Conservation (phyloP, 2,888 invertebrate species). For the Eupithecia dodoneata region DNA sequence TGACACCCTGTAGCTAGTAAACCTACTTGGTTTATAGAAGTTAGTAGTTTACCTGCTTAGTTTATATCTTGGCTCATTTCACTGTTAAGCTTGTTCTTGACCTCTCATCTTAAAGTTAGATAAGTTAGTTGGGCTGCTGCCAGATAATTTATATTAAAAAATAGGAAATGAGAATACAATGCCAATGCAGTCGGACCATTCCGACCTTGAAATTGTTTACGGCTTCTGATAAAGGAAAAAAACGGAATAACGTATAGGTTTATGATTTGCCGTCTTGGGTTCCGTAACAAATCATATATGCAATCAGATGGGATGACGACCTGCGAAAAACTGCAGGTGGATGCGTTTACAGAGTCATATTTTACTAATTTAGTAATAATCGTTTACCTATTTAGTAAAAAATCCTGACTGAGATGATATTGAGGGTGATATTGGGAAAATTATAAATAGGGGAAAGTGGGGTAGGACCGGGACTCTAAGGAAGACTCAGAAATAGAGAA, state of each 20-base stretch:
- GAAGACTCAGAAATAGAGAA: too few species aligned
- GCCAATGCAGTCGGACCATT: constrained; percentile 21
- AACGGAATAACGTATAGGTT: not conserved
- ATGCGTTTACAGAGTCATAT: too few species aligned
- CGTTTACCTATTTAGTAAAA: too few species aligned
- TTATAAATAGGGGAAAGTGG: too few species aligned
- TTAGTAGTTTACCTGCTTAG: not conserved
- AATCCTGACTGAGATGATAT: too few species aligned
- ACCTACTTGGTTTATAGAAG: too few species aligned
- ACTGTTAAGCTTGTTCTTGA: not conserved
- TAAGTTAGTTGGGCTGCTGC: constrained; percentile 4
- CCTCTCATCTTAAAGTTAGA: not conserved
- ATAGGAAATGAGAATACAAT: constrained; percentile 14
- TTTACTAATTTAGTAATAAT: too few species aligned
- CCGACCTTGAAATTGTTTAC: constrained; percentile 50
- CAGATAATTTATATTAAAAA: constrained; percentile 6
- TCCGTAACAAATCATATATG: not conserved
- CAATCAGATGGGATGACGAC: too few species aligned
- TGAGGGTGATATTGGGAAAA: too few species aligned
- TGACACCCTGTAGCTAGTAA: too few species aligned
- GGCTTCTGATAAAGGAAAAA: constrained; percentile 22
- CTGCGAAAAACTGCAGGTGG: too few species aligned
- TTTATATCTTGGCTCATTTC: not conserved
- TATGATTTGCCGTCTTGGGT: not conserved
- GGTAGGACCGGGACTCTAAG: too few species aligned